Evolutionary conservation across 2,113 vertebrate species (phyloP).

Genomic region (Eidolon helvum): DNA sequence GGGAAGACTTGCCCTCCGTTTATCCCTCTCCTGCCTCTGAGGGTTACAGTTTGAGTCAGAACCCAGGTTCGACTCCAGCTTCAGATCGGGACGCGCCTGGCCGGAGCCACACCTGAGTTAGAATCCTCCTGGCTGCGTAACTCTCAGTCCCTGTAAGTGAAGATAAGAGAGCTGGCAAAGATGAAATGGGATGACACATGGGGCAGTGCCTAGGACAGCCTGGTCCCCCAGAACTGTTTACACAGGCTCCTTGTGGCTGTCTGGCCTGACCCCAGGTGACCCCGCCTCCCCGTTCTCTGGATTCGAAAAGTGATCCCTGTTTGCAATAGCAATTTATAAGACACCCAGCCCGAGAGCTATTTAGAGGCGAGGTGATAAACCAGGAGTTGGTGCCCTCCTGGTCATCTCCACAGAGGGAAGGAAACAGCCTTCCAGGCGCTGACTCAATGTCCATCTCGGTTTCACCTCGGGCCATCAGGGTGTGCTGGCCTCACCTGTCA

Average conservation of each 20-base stretch:
- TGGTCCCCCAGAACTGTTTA: neutral
- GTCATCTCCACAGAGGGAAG: neutral
- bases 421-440: constrained; percentile 39
- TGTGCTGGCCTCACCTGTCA: constrained; percentile 57
- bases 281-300: neutral
- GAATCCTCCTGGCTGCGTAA: neutral
- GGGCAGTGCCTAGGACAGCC: neutral
- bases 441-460: constrained; percentile 54
- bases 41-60: neutral
- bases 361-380: constrained; percentile 64
- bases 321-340: constrained; percentile 38
- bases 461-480: constrained; percentile 52
- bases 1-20: neutral
- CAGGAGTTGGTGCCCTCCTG: neutral
- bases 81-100: neutral
- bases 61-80: neutral
- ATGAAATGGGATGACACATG: neutral
- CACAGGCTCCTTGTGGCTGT: neutral
- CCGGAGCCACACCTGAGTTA: neutral
- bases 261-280: constrained; percentile 12
- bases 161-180: neutral
- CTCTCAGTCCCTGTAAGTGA: constrained; percentile 21
- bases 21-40: neutral
- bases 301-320: constrained; percentile 60
- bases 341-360: constrained; percentile 58